Base-by-base conservation (phyloP, 2,888 invertebrate genomes). In the Lasioglossum marginatum region DNA sequence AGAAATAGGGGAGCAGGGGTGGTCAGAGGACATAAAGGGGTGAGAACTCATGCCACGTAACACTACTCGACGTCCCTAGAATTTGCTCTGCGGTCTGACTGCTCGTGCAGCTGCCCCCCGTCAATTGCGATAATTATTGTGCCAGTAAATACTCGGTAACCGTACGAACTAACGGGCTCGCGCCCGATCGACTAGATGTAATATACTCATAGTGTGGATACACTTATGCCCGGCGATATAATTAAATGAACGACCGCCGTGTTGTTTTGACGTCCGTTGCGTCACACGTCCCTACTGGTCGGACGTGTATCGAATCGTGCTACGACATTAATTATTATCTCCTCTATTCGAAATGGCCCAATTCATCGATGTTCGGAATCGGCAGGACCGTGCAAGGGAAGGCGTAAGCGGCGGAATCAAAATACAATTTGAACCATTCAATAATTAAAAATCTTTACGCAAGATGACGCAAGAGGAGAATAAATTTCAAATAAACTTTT, bases 91-190 rank as follows among this genome's bases (percentile, higher is more conserved):
- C 88, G 94, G 94, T 94, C 87, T 90, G 91, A 92, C 92, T 94
- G 94, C 93, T 94, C 94, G 89, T 91, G 89, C 91, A 89, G 86
- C 91, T 88, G 92, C 91, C 92, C 92, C 60, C 91, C 92, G 90
- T 92, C 94, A 93, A 94, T 94, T 91, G 92, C 90, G 93, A 94
- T 94, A 94, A 94, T 94, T 94, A 94, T 94, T 94, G 94, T 93
- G 92, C 93, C 93, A 92, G 94, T 94, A 94, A 94, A 94, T 92
- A 94, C 91, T 89, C 91, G 87, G 87, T 89, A 88, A 88, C 90
- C 87, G 77, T 90, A 88, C 90, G 86, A 86, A 85, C 89, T 85
- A 91, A 91, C 86, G 86, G 73, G 81, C 87, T 71, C 87, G 81
- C 85, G 82, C 23, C 52, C 75, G 74, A 81, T 82, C 82, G 82